Evolutionary conservation across 2,797 vertebrate genomes (phyloP).

Genomic region (Typhlichthys subterraneus): DNA sequence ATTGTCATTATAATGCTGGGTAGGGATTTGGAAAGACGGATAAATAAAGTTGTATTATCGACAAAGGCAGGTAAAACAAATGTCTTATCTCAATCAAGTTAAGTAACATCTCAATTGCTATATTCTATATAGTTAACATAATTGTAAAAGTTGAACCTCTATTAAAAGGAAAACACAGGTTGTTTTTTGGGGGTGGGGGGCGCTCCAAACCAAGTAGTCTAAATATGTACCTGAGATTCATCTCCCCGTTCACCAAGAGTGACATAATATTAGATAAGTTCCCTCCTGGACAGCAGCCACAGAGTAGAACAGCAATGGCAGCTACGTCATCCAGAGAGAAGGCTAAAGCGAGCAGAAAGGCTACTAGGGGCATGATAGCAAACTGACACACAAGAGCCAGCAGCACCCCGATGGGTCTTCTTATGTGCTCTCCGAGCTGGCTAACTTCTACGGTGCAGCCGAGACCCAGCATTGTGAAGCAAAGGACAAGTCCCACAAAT

Average conservation of each 20-base stretch:
- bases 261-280: slow-evolving; percentile 96
- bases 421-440: slow-evolving; percentile 88
- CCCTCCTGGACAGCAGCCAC: slow-evolving; percentile 95
- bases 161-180: too few species aligned
- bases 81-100: not conserved
- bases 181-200: too few species aligned
- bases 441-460: slow-evolving; percentile 92
- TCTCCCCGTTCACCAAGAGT: slow-evolving; percentile 93
- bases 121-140: too few species aligned
- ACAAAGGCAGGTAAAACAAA: not conserved
- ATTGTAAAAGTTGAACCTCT: too few species aligned
- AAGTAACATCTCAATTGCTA: not conserved
- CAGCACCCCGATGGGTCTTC: slow-evolving; percentile 87
- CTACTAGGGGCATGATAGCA: slow-evolving; percentile 91
- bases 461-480: slow-evolving; percentile 93
- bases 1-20: slow-evolving; percentile 95
- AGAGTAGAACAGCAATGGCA: slow-evolving; percentile 93
- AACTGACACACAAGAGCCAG: slow-evolving; percentile 93
- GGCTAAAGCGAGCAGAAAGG: slow-evolving; percentile 88
- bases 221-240: slow-evolving; percentile 91
- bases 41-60: not conserved
- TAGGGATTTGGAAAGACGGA: slow-evolving; percentile 13
- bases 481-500: slow-evolving; percentile 88
- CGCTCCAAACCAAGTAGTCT: too few species aligned
- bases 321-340: slow-evolving; percentile 92